Percentiles rank a stretch among this genome's conserved stretches.
These are phyloP conservation scores for Rhagoletis pomonella DNA, from an alignment of 1,140 invertebrate species.

Conservation along the genomic window DNA sequence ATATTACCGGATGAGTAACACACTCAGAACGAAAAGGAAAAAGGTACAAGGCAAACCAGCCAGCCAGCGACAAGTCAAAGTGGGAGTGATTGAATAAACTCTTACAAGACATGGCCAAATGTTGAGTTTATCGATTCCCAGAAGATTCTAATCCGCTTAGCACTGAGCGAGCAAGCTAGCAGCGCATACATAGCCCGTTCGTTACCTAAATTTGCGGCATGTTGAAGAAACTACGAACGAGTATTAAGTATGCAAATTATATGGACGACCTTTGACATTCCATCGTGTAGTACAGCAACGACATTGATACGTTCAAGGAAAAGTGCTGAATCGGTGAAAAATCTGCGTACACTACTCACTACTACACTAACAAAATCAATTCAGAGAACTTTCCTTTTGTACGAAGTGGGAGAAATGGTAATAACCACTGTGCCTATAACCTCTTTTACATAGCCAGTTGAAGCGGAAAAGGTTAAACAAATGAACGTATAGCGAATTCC, in stretches of 20 bases:
- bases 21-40: background rate
- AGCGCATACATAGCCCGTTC: background rate
- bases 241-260: conserved; percentile 15
- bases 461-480: conserved; percentile 41
- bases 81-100: background rate
- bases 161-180: background rate
- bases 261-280: background rate
- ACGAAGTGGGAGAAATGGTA: background rate
- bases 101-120: background rate
- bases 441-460: conserved; percentile 27
- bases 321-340: background rate
- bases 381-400: background rate
- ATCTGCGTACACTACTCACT: background rate
- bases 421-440: background rate
- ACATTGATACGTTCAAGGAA: conserved; percentile 34
- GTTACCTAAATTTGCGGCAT: conserved; percentile 43
- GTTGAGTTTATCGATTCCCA: conserved; percentile 14
- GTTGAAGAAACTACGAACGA: background rate
- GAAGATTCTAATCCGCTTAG: conserved; percentile 27
- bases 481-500: background rate
- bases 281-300: background rate
- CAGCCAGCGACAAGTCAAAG: background rate
- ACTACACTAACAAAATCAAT: background rate
- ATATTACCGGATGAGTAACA: background rate
- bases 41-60: background rate